A percentile compares a stretch with the other conserved stretches of the same genome.
Evolutionary conservation across 2,888 invertebrate genomes (phyloP).

Genomic region (Spisula subtruncata): DNA sequence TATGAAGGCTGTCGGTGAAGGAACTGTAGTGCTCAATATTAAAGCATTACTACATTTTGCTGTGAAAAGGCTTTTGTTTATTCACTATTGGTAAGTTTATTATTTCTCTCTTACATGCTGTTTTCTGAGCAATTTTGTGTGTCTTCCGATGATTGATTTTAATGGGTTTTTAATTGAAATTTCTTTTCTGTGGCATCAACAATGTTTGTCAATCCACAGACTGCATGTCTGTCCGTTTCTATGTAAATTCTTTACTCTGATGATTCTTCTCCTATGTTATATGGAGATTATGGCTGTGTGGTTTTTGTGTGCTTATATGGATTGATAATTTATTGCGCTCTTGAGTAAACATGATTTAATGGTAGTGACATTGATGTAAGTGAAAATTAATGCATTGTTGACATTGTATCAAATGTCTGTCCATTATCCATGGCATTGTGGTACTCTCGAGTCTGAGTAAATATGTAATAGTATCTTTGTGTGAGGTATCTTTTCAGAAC

Average conservation of each 20-base stretch:
- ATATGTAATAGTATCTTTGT: no score
- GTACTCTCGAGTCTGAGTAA: not conserved
- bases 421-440: not conserved
- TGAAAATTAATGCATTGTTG: not conserved
- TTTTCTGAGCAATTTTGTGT: not conserved
- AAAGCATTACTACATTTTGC: constrained; percentile 40
- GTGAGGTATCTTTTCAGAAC: not conserved
- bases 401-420: not conserved
- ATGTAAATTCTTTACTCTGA: not conserved
- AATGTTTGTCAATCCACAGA: not conserved
- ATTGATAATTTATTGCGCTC: not conserved
- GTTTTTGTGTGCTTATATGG: not conserved
- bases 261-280: not conserved
- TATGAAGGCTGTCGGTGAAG: constrained; percentile 56
- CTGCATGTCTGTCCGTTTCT: not conserved
- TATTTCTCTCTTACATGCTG: not conserved
- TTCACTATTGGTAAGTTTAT: not conserved
- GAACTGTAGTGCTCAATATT: constrained; percentile 39
- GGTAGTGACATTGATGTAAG: not conserved
- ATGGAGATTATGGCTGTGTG: not conserved
- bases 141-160: not conserved
- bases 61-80: constrained; percentile 9
- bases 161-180: constrained; percentile 11
- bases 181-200: not conserved
- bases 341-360: not conserved